Evolutionary conservation across 2,888 invertebrate genomes (phyloP), one percentile per base, ranked within the genome.

Genomic region (Lithosia quadra): DNA sequence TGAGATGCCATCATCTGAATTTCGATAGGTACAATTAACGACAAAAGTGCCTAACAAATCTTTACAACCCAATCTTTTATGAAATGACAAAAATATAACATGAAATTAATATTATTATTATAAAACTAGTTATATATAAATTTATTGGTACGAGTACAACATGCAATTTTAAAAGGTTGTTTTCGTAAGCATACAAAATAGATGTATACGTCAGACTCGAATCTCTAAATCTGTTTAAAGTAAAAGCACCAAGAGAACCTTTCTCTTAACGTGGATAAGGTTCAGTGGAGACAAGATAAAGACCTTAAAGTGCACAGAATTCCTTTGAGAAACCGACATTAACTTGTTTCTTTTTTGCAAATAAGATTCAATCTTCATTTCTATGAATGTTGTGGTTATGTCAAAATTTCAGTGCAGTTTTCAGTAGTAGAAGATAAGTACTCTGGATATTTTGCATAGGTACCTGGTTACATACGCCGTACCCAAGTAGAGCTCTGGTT

Each of bases 221-320:
- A 53, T 59, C 24, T 65, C 18, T 33, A 61, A 62, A 63, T 63
- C 63, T 36, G 55, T 68, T 63, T 55, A 39, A 39, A 68, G 59
- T 39, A 58, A 68, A 68, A 53, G 33, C 36, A 68, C 24, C 34
- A 36, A 68, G 63, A 55, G 59, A 53, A 28, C 36, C 59, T 63
- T 67, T 34, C 28, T 22, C 59, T 68, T 68, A 68, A 34, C 55
- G 21, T 63, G 36, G 59, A 68, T 24, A 53, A 59, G 68, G 59
- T 59, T 63, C 34, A n/a, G 49, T 18, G 49, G 8, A 63, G 24
- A 49, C 36, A 49, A 39, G 59, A 68, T 68, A 59, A 39, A 36
- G 13, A 59, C 63, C 63, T 15, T 63, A 49, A 67, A 63, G 63
- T 63, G 68, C 63, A 68, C 58, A 21, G 28, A 28, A 53, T 59